phyloP scores from a whole-genome alignment of 1,140 invertebrate genomes.

The Heliconius congener region DNA sequence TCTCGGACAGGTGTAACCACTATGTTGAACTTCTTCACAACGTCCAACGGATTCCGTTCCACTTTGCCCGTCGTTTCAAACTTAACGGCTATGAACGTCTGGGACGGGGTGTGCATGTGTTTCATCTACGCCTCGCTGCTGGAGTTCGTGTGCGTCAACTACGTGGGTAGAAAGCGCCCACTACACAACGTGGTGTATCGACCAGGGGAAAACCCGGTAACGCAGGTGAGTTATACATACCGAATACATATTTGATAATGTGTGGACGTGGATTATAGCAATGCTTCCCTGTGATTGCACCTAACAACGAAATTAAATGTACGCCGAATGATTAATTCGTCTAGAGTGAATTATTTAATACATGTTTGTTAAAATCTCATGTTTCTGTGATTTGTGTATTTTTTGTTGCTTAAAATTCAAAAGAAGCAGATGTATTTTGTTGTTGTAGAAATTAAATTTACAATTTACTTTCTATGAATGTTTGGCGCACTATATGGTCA shows the following conservation, averaged over 20 bases:
- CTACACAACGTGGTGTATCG: conserved; percentile 93
- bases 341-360: neutral
- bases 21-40: conserved; percentile 99
- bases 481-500: too few species aligned
- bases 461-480: too few species aligned
- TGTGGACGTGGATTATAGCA: conserved; percentile 38
- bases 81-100: conserved; percentile 96
- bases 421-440: neutral
- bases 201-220: conserved; percentile 94
- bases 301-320: neutral
- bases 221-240: conserved; percentile 86
- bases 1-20: conserved; percentile 91
- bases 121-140: conserved; percentile 96
- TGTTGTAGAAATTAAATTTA: too few species aligned
- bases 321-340: neutral
- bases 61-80: conserved; percentile 96
- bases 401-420: neutral
- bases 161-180: conserved; percentile 94
- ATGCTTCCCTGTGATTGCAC: conserved; percentile 35
- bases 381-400: neutral
- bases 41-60: conserved; percentile 93
- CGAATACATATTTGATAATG: conserved; percentile 6
- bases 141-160: conserved; percentile 97
- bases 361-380: neutral
- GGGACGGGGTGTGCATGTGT: conserved; percentile 98